Percentiles rank a stretch among this genome's conserved stretches.
phyloP scores from a whole-genome alignment of 2,888 invertebrate genomes.

The Andrena trimmerana region DNA sequence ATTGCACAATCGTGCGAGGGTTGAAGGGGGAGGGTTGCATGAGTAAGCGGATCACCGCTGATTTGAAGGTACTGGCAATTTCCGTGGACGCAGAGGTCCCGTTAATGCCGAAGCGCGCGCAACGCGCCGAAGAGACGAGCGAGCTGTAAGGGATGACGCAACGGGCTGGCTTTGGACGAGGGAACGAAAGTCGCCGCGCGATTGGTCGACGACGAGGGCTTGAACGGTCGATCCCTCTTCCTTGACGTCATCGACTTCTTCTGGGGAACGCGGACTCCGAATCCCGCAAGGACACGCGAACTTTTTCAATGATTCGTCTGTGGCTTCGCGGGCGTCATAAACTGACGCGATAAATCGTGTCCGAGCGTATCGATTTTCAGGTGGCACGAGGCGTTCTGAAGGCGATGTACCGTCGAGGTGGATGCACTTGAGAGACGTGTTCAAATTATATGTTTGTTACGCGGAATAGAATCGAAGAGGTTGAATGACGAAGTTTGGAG shows the following conservation, averaged over 20 bases:
- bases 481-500: too few species aligned
- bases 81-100: not conserved
- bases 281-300: not conserved
- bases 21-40: not conserved
- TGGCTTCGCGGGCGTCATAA: not conserved
- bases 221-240: conserved; percentile 79
- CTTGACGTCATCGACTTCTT: conserved; percentile 62
- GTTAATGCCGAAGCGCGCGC: conserved; percentile 1
- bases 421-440: too few species aligned
- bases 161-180: conserved; percentile 44
- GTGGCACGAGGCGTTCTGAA: too few species aligned
- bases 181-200: conserved; percentile 61
- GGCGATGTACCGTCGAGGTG: too few species aligned
- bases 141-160: conserved; percentile 63
- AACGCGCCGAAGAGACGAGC: not conserved
- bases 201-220: conserved; percentile 79
- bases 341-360: not conserved
- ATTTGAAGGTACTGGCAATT: not conserved
- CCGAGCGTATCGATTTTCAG: not conserved
- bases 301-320: conserved; percentile 21
- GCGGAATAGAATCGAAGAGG: too few species aligned
- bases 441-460: too few species aligned
- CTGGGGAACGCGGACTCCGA: conserved; percentile 5
- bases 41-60: not conserved
- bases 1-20: not conserved